Conservation (phyloP, 2,797 vertebrate species). For the Tragopan temminckii region DNA sequence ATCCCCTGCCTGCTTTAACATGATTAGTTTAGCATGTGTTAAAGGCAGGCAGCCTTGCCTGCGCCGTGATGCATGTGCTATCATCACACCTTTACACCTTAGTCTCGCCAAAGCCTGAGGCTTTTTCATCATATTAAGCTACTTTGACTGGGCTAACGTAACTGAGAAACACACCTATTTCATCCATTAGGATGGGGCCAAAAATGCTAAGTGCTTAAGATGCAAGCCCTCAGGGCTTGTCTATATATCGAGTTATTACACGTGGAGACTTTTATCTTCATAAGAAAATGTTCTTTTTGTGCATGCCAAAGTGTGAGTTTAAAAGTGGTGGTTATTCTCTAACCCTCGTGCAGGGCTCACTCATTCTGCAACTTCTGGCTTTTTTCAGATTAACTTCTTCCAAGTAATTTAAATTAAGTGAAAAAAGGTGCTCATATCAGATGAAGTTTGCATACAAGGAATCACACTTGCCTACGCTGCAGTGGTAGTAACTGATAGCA, state of each 20-base stretch:
- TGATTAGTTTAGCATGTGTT: background rate
- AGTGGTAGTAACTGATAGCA: background rate
- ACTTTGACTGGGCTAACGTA: constrained; percentile 45
- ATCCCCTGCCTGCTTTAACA: background rate
- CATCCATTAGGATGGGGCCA: constrained; percentile 64
- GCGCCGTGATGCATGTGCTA: background rate
- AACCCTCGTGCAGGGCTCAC: background rate
- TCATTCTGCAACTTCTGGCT: constrained; percentile 5
- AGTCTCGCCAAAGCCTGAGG: constrained; percentile 40
- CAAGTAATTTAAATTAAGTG: background rate
- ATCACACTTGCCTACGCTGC: background rate
- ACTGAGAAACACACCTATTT: constrained; percentile 63
- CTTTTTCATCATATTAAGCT: constrained; percentile 55
- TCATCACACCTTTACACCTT: constrained; percentile 57
- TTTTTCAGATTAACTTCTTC: background rate
- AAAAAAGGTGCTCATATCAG: fast-evolving
- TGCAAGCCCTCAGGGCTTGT: constrained; percentile 62
- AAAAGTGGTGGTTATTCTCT: constrained; percentile 39
- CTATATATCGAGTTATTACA: constrained; percentile 74
- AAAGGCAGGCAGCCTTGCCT: constrained; percentile 43
- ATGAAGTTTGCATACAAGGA: background rate
- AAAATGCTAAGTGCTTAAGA: constrained; percentile 70
- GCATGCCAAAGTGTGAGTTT: constrained; percentile 51
- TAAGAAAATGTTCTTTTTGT: constrained; percentile 65
- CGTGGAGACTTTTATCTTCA: constrained; percentile 71